A percentile compares a stretch with the other conserved stretches of the same genome.
phyloP scores from a whole-genome alignment of 2,888 invertebrate genomes.

The Zaprionus bogoriensis region DNA sequence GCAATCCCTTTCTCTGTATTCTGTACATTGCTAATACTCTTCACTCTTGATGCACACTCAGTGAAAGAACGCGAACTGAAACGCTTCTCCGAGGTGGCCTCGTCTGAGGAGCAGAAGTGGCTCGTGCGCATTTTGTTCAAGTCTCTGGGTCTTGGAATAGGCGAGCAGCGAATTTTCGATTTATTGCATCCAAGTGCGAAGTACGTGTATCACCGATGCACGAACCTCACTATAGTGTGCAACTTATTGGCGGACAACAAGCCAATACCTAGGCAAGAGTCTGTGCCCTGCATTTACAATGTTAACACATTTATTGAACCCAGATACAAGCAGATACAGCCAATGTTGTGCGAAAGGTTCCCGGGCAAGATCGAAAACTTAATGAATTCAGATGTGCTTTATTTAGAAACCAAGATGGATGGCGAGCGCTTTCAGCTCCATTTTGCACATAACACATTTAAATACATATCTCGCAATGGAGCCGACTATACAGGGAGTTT shows the following conservation, averaged over 20 bases:
- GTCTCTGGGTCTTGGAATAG: conserved; percentile 90
- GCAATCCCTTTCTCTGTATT: too few relatives aligned
- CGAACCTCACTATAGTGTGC: conserved; percentile 87
- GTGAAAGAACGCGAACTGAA: conserved; percentile 86
- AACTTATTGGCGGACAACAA: conserved; percentile 64
- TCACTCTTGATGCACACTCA: conserved; percentile 36
- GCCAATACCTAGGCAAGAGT: conserved; percentile 1
- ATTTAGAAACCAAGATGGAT: conserved; percentile 94
- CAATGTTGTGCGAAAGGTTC: conserved; percentile 93
- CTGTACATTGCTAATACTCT: not conserved
- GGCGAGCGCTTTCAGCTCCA: conserved; percentile 97
- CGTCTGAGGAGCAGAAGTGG: conserved; percentile 94
- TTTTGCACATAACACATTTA: conserved; percentile 88
- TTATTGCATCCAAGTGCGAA: conserved; percentile 92
- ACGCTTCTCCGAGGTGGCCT: conserved; percentile 87
- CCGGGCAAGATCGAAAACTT: conserved; percentile 85
- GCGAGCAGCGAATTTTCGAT: conserved; percentile 87
- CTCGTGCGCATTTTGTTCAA: conserved; percentile 94
- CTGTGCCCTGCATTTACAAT: too few relatives aligned
- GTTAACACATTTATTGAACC: conserved; percentile 84
- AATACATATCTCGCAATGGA: conserved; percentile 93
- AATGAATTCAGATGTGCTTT: conserved; percentile 82
- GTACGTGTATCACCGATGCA: conserved; percentile 88
- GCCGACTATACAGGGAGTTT: conserved; percentile 88
- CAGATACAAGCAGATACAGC: conserved; percentile 91